Percentiles rank a stretch among this genome's conserved stretches.
Conservation (phyloP, 2,888 invertebrate species). For the Merodon equestris region DNA sequence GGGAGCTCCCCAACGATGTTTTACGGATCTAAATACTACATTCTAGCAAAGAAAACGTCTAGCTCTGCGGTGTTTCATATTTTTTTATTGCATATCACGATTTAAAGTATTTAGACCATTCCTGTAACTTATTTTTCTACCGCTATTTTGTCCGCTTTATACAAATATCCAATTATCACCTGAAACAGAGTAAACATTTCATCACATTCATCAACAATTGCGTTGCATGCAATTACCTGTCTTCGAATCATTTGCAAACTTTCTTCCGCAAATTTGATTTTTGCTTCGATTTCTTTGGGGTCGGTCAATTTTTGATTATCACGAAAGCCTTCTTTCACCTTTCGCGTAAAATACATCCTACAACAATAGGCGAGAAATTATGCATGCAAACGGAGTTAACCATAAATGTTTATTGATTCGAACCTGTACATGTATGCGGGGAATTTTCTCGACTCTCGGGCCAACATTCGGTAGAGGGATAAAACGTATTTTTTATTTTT, state of each 20-base stretch:
- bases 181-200: slow-evolving; percentile 18
- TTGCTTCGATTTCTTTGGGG: slow-evolving; percentile 15
- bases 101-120: too few relatives aligned
- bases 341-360: slow-evolving; percentile 49
- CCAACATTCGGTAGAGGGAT: slow-evolving; percentile 44
- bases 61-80: too few relatives aligned
- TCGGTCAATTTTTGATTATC: slow-evolving; percentile 28
- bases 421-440: slow-evolving; percentile 52
- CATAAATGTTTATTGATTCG: background rate
- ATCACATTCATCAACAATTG: background rate
- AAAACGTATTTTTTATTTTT: slow-evolving; percentile 4
- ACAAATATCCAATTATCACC: slow-evolving; percentile 59
- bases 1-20: too few relatives aligned
- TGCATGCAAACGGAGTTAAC: background rate
- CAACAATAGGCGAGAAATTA: background rate
- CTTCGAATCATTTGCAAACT: slow-evolving; percentile 45
- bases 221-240: slow-evolving; percentile 27
- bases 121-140: slow-evolving; percentile 36
- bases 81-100: too few relatives aligned
- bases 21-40: too few relatives aligned
- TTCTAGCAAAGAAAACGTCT: too few relatives aligned
- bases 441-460: slow-evolving; percentile 52
- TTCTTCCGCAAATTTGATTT: slow-evolving; percentile 43
- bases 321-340: slow-evolving; percentile 39
- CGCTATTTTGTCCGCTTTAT: slow-evolving; percentile 49